phyloP scores from a whole-genome alignment of 1,140 invertebrate species.

The Sogatella furcifera region DNA sequence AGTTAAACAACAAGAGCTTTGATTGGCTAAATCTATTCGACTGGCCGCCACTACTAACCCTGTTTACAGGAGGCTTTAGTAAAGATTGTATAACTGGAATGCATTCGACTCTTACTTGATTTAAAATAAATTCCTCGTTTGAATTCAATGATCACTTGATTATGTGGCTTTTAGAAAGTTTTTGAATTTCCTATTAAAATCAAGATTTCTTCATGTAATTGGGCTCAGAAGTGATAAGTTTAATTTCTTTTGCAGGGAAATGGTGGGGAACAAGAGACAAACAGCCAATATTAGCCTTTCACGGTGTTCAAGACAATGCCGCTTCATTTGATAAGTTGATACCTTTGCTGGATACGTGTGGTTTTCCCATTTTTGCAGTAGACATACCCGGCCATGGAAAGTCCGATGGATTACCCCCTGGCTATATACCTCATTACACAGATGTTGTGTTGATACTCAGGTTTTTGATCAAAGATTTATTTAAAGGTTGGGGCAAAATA shows the following conservation, averaged over 20 bases:
- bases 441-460: slow-evolving; percentile 44
- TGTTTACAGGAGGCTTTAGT: no score
- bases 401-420: slow-evolving; percentile 62
- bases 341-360: slow-evolving; percentile 50
- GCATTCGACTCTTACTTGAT: no score
- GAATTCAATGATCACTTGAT: no score
- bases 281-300: slow-evolving; percentile 67
- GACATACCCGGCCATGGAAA: slow-evolving; percentile 73
- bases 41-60: no score
- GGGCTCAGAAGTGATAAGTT: background rate
- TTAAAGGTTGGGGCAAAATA: slow-evolving; percentile 61
- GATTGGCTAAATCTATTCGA: no score
- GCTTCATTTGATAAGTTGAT: slow-evolving; percentile 73
- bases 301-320: slow-evolving; percentile 82
- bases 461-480: slow-evolving; percentile 53
- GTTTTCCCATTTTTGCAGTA: slow-evolving; percentile 48
- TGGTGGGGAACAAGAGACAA: slow-evolving; percentile 61
- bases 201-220: no score
- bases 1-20: no score
- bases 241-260: slow-evolving; percentile 42
- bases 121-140: no score
- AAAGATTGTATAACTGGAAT: no score
- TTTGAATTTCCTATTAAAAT: no score
- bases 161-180: no score
- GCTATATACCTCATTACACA: slow-evolving; percentile 58